Percentiles rank a stretch among this genome's conserved stretches.
Conservation (phyloP, 2,113 vertebrate species). For the Dryoscopus gambensis region DNA sequence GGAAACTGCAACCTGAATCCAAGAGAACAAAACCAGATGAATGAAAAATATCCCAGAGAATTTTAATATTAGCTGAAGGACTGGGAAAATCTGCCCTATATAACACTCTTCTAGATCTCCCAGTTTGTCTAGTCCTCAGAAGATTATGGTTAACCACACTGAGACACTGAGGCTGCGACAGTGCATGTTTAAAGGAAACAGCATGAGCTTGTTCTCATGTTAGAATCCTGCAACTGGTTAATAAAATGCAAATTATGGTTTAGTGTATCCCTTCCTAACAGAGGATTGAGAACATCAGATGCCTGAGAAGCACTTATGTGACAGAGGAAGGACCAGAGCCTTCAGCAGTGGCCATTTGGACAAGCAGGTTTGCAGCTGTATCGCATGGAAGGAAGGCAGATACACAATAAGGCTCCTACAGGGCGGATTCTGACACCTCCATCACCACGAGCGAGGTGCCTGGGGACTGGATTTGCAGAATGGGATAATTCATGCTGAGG, state of each 20-base stretch:
- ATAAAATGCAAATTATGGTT: background rate
- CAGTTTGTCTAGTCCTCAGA: background rate
- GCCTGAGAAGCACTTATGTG: background rate
- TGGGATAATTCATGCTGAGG: background rate
- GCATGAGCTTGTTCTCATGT: background rate
- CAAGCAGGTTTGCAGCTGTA: background rate
- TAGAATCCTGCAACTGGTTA: background rate
- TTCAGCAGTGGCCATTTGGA: background rate
- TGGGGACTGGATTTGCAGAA: background rate
- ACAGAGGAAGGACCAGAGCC: background rate
- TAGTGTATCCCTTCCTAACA: background rate
- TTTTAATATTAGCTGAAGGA: background rate
- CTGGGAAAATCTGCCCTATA: background rate
- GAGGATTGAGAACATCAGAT: background rate
- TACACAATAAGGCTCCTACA: background rate
- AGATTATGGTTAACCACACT: background rate
- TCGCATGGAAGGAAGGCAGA: background rate
- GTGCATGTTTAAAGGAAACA: background rate
- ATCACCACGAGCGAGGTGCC: background rate
- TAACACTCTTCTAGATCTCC: background rate
- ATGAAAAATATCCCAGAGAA: background rate
- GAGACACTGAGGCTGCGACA: background rate
- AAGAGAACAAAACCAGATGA: background rate
- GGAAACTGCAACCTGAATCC: background rate
- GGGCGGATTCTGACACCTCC: background rate